phyloP scores from a whole-genome alignment of 2,797 vertebrate genomes.

The Urophycis tenuis region DNA sequence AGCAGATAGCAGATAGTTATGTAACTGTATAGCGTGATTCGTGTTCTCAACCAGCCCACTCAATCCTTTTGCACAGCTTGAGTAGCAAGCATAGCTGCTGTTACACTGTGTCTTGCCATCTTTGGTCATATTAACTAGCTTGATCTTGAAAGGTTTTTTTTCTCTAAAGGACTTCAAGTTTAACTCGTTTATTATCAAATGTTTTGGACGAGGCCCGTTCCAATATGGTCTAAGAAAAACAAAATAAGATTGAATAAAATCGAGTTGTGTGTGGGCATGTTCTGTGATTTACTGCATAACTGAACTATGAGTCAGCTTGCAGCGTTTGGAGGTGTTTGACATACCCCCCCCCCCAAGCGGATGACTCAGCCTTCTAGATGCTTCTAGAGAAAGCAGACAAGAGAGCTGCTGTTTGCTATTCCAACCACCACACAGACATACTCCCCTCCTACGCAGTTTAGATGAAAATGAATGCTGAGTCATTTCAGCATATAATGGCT shows the following conservation, averaged over 20 bases:
- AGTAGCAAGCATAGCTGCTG: neutral
- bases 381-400: conserved; percentile 6
- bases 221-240: no score
- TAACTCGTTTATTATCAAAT: no score
- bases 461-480: neutral
- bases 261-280: conserved; percentile 16
- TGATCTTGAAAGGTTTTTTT: no score
- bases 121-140: conserved; percentile 5
- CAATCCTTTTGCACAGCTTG: conserved; percentile 7
- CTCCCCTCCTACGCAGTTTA: conserved; percentile 3
- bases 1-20: no score
- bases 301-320: conserved; percentile 59
- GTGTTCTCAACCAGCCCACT: conserved; percentile 18
- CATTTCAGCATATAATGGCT: neutral
- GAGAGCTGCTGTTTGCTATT: conserved; percentile 10
- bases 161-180: no score
- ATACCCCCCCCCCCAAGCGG: conserved; percentile 40
- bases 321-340: conserved; percentile 38
- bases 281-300: conserved; percentile 47
- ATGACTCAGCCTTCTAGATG: conserved; percentile 41
- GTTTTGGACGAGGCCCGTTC: no score
- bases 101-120: conserved; percentile 10
- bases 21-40: conserved; percentile 43
- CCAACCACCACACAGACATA: neutral
- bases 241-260: no score